Base-by-base conservation (phyloP, 2,888 invertebrate genomes). In the Calameuta filiformis region DNA sequence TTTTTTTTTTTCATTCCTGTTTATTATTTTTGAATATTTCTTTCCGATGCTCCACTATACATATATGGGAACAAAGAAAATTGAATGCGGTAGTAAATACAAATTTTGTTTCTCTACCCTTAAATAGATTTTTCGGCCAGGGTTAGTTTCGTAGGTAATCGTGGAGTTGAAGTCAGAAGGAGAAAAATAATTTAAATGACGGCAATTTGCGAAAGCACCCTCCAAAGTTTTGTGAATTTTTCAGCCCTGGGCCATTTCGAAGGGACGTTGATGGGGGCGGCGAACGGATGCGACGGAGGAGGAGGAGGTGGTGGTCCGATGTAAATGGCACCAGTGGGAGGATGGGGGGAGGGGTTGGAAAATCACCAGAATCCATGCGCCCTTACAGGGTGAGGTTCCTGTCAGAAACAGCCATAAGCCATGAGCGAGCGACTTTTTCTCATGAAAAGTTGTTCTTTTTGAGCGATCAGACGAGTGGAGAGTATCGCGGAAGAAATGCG, bases 391-490 rank as follows among this genome's bases (percentile, higher is more conserved):
- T 71, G 71, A 31, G 71, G 31, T 34, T 31, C 71, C 84, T 85
- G 88, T 88, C 88, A 87, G 77, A 73, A 71, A 83, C 87, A 88
- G 83, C 73, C 81, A 79, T 83, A 84, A 84, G 81, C 83, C 79
- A 81, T 84, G 86, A 85, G 84, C 85, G 88, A 88, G 86, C 85
- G 87, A 88, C 85, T 84, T 77, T 79, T 73, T 68, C 40, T 76
- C 76, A 77, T 77, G 77, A 71, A 71, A 71, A 33, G 76, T 79
- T 69, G 68, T 79, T 73, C 81, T 73, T 79, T 75, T 76, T 74
- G 40, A 76, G 76, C 78, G 75, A 82, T 77, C 83, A 82, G 81
- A 80, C 77, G 81, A 81, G 79, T 76, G 76, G 80, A 56, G 56
- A 79, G 82, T 81, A 79, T 83, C 80, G 79, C 77, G 82, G 80